These are phyloP conservation scores for Halcyon badia DNA, from an alignment of 2,797 vertebrate genomes.

Conservation along the genomic window DNA sequence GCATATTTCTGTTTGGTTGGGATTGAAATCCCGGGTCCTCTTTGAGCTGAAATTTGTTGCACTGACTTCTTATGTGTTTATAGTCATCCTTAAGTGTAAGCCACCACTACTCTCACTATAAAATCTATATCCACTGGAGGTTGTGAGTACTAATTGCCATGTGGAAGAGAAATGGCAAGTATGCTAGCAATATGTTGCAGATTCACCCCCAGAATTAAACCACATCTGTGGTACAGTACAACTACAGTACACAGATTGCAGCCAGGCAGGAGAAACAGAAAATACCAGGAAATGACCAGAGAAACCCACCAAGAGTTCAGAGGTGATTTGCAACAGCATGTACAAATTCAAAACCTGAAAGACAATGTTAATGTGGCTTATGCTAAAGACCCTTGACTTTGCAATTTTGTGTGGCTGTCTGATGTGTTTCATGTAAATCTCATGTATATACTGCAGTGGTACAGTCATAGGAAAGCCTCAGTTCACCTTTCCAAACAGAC, in stretches of 20 bases:
- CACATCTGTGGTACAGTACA: rapidly evolving
- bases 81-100: background rate
- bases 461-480: conserved; percentile 66
- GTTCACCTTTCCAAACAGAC: conserved; percentile 76
- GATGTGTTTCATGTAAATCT: background rate
- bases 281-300: background rate
- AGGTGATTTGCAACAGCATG: background rate
- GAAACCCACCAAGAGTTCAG: background rate
- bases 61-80: background rate
- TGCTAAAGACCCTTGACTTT: background rate
- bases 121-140: background rate
- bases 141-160: conserved; percentile 48
- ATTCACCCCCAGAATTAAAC: rapidly evolving
- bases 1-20: background rate
- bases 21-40: background rate
- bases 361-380: background rate
- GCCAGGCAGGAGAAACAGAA: background rate
- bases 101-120: background rate
- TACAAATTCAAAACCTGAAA: conserved; percentile 4
- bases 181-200: background rate
- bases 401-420: background rate
- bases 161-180: conserved; percentile 25
- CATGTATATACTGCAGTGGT: background rate
- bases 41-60: background rate
- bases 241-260: too few species aligned